Conservation (phyloP, 2,113 vertebrate species). For the Hyperoodon ampullatus region DNA sequence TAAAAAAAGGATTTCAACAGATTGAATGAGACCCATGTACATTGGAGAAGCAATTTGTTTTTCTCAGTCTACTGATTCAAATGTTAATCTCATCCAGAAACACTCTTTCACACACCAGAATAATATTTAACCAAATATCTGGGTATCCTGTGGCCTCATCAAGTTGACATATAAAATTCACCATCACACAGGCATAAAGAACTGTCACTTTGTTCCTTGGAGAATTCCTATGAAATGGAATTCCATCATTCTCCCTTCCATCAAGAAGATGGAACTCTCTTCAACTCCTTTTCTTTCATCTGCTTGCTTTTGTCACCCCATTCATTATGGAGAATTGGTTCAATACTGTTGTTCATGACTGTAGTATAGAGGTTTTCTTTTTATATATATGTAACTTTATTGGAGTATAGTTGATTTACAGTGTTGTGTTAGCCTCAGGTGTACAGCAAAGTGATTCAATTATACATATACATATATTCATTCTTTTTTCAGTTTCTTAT, state of each 20-base stretch:
- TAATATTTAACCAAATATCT: background rate
- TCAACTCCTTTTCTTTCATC: background rate
- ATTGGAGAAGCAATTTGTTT: background rate
- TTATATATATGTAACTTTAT: no score
- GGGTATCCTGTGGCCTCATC: background rate
- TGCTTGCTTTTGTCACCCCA: background rate
- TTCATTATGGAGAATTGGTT: background rate
- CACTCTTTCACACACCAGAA: background rate
- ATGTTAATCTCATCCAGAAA: background rate
- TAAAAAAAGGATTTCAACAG: background rate
- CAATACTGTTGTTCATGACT: background rate
- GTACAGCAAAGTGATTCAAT: no score
- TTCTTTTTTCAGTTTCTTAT: no score
- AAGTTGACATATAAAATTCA: background rate
- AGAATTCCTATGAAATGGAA: background rate
- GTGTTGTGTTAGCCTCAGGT: no score
- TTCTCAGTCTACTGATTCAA: background rate
- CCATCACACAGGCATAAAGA: background rate
- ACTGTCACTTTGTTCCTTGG: background rate
- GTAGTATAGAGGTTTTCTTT: background rate
- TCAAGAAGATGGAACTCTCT: background rate
- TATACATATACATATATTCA: no score
- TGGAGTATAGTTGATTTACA: no score
- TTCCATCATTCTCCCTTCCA: background rate
- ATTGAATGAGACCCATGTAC: background rate